Evolutionary conservation across 2,888 invertebrate species (phyloP).

Genomic region (Nomada flava): DNA sequence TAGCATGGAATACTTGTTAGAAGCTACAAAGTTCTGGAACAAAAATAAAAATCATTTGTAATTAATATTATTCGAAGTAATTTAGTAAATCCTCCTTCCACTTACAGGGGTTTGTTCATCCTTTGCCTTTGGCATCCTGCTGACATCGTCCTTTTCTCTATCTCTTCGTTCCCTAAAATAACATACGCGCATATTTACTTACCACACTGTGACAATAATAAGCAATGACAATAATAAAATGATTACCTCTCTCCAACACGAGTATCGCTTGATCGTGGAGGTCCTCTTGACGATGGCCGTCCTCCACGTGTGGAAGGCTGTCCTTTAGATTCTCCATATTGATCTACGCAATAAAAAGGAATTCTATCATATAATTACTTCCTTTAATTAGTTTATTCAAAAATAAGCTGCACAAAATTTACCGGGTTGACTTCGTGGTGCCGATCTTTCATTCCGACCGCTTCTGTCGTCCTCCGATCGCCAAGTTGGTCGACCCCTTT

Average conservation of each 20-base stretch:
- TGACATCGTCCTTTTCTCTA: slow-evolving; percentile 83
- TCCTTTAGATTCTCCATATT: slow-evolving; percentile 73
- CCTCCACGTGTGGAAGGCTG: slow-evolving; percentile 67
- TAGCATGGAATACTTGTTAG: slow-evolving; percentile 91
- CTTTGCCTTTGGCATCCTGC: slow-evolving; percentile 89
- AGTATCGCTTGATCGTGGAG: slow-evolving; percentile 69
- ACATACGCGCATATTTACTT: neutral
- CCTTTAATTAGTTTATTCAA: neutral
- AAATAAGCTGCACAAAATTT: slow-evolving; percentile 16
- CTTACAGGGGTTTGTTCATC: slow-evolving; percentile 90
- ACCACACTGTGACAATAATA: neutral
- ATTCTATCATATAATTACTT: neutral
- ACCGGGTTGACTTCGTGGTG: slow-evolving; percentile 72
- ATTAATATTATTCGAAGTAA: neutral
- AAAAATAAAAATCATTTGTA: slow-evolving; percentile 19
- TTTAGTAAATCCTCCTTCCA: slow-evolving; percentile 53
- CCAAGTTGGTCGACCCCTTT: slow-evolving; percentile 75
- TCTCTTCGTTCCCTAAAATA: slow-evolving; percentile 74
- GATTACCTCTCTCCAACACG: slow-evolving; percentile 74
- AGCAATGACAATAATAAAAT: neutral
- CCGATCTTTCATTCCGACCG: slow-evolving; percentile 72
- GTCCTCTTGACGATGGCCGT: slow-evolving; percentile 50
- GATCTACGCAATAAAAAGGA: slow-evolving; percentile 54
- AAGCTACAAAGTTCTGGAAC: slow-evolving; percentile 89
- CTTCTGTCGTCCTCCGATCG: slow-evolving; percentile 78